Base-by-base conservation (phyloP, 2,797 vertebrate species). In the Chaetophractus vellerosus region DNA sequence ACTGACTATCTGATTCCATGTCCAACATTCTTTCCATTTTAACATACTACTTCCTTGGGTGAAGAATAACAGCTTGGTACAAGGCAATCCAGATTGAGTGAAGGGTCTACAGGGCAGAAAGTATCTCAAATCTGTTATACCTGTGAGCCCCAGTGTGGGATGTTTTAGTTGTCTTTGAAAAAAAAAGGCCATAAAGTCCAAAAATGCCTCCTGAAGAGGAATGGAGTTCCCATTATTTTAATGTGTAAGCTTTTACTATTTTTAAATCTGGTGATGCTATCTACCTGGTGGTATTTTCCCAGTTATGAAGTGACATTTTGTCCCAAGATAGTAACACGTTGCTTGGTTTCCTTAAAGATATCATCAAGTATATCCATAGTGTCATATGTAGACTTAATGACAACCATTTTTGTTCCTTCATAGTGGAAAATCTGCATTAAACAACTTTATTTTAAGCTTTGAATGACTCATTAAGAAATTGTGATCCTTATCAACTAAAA, bases 291-390 rank as follows among this genome's bases (percentile, higher is more conserved):
- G 16, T 82, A 71, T 90, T 90, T 68, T 75, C 57, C 41, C 57
- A 84, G 61, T 94, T 91, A 64, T 81, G 41, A 80, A 80, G 5
- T 50, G 69, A 45, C 87, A 19, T 50, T 90, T 92, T 92, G 36
- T 69, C 26, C 45, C 59, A 88, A 41, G 33, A 64, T 94, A 74
- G 18, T 61, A 80, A 50, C 89, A 90, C 48, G 74, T 68, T 88
- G 23, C n/a, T 88, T 82, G 23, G 87, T 88, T 85, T 88, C 41
- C 50, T 93, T 93, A 81, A 88, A 91, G 78, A 82, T 84, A 75
- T 14, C 18, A 80, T 84, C 52, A 88, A 71, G 55, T 90, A 57
- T 45, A 3, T 38, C 38, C 38, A 38, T 38, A 38, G 38, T 38
- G 38, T 50, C 50, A 5, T 79, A 23, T 63, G 48, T 48, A 94